These are phyloP conservation scores for Syngnathus acus DNA, from an alignment of 2,797 vertebrate genomes.

Conservation along the genomic window DNA sequence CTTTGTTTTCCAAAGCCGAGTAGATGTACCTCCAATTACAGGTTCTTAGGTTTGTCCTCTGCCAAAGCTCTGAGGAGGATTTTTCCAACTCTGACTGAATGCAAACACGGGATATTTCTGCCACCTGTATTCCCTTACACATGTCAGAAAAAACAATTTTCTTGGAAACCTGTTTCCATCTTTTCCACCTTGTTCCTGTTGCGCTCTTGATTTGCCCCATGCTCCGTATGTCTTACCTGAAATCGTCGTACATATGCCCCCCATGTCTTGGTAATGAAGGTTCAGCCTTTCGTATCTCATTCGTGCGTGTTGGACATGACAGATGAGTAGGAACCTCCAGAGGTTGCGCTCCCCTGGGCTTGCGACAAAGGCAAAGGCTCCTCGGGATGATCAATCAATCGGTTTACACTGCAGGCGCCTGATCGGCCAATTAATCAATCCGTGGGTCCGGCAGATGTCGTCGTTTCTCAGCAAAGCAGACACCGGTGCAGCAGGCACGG, in stretches of 20 bases:
- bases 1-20: conserved; percentile 51
- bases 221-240: conserved; percentile 13
- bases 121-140: no score
- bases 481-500: conserved; percentile 7
- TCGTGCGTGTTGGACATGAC: conserved; percentile 62
- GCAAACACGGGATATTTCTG: not conserved
- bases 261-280: conserved; percentile 59
- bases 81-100: conserved; percentile 13
- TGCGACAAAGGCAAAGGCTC: conserved; percentile 57
- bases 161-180: conserved; percentile 1
- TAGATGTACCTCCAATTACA: conserved; percentile 27
- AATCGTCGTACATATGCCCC: conserved; percentile 34
- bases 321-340: conserved; percentile 66
- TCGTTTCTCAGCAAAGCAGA: conserved; percentile 40
- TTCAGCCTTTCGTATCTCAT: conserved; percentile 43
- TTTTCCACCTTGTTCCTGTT: conserved; percentile 18
- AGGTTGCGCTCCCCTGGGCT: conserved; percentile 58
- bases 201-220: conserved; percentile 22
- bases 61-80: conserved; percentile 28
- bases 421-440: conserved; percentile 74
- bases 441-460: conserved; percentile 58
- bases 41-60: conserved; percentile 48
- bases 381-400: conserved; percentile 69
- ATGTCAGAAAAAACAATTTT: no score
- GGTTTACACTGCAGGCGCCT: conserved; percentile 59